Evolutionary conservation across 2,797 vertebrate species (phyloP).

Genomic region (Threskiornis aethiopicus): DNA sequence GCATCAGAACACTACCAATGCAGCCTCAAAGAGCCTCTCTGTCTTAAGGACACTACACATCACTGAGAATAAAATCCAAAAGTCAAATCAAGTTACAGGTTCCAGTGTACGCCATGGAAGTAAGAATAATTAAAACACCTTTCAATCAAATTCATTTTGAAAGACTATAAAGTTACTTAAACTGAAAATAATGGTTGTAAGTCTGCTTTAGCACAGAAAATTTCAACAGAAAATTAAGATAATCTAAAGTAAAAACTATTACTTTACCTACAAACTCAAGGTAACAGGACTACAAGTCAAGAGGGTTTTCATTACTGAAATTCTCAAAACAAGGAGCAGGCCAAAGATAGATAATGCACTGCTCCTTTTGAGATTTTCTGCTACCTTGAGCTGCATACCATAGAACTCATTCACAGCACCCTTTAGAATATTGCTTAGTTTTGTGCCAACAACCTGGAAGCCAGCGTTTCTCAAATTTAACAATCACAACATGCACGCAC

Average conservation of each 20-base stretch:
- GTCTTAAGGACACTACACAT: not conserved
- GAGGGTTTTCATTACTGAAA: not conserved
- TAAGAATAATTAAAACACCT: not conserved
- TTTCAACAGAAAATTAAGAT: not conserved
- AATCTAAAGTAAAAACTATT: not conserved
- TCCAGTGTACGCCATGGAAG: not conserved
- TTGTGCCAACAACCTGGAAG: not conserved
- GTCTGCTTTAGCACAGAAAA: not conserved
- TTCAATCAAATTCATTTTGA: not conserved
- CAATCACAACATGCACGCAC: not conserved
- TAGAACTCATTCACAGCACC: rapidly evolving
- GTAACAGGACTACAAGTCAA: not conserved
- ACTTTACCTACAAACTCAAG: not conserved
- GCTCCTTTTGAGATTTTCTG: not conserved
- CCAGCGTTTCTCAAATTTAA: not conserved
- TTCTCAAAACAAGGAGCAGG: not conserved
- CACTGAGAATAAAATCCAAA: not conserved
- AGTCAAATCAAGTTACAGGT: not conserved
- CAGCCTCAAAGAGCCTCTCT: not conserved
- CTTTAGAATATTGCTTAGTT: not conserved
- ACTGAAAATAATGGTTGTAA: not conserved
- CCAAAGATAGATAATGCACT: not conserved
- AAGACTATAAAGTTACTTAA: not conserved
- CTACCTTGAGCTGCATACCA: not conserved
- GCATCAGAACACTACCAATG: not conserved